Conservation (phyloP, 2,797 vertebrate species). For the Scolopax rusticola region DNA sequence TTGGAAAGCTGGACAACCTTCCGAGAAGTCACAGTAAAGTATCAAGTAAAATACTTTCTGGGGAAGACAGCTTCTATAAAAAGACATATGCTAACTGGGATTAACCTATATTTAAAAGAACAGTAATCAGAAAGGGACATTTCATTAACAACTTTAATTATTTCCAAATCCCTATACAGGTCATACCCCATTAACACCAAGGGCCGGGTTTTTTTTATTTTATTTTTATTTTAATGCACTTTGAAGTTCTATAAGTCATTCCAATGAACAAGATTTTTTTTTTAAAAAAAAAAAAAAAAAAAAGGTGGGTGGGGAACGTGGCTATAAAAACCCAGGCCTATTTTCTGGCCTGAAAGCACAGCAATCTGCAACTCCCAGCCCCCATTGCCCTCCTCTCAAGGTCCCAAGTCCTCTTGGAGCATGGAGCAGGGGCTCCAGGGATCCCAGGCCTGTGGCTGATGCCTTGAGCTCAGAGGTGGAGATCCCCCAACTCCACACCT, state of each 20-base stretch:
- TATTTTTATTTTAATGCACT: constrained; percentile 18
- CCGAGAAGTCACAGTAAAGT: constrained; percentile 5
- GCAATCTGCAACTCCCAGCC: not conserved
- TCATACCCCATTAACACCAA: constrained; percentile 69
- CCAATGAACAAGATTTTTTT: not conserved
- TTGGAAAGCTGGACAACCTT: constrained; percentile 5
- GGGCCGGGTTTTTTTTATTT: not conserved
- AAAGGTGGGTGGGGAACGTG: accelerated
- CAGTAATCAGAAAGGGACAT: constrained; percentile 62
- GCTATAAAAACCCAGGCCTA: not conserved
- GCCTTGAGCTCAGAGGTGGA: not conserved
- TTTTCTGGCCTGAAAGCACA: not conserved
- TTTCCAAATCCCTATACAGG: constrained; percentile 78
- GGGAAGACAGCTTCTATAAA: constrained; percentile 54
- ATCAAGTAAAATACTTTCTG: constrained; percentile 5
- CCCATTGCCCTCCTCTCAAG: not conserved
- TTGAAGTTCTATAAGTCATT: constrained; percentile 25
- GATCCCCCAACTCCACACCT: accelerated
- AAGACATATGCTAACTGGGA: constrained; percentile 52
- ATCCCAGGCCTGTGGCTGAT: not conserved
- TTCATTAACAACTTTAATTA: constrained; percentile 77
- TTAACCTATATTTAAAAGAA: constrained; percentile 75
- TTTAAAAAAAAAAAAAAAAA: too few species aligned
- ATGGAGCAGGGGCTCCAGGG: not conserved
- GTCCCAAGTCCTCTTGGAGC: not conserved